Evolutionary conservation across 2,113 vertebrate genomes (phyloP).

Genomic region (Embiotoca jacksoni): DNA sequence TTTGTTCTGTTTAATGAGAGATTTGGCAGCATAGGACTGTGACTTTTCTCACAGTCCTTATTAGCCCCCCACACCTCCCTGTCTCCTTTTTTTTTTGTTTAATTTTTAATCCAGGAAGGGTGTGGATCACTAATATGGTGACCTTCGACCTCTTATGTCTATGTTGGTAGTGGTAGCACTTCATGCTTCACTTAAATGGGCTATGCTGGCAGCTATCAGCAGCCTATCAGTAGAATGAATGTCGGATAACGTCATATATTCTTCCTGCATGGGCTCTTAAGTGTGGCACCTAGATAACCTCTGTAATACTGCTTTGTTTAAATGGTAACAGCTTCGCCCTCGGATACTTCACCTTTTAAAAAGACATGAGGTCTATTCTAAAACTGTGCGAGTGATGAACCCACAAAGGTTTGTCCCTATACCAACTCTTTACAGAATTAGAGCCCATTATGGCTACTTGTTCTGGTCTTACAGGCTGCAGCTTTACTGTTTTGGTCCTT

Average conservation of each 20-base stretch:
- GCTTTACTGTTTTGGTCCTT: constrained; percentile 23
- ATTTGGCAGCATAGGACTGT: constrained; percentile 4
- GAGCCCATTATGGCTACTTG: constrained; percentile 41
- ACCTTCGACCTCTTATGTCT: constrained; percentile 34
- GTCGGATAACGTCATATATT: constrained; percentile 58
- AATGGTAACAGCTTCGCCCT: constrained; percentile 35
- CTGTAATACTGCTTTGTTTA: constrained; percentile 22
- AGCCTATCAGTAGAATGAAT: constrained; percentile 56
- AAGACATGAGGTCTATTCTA: not conserved
- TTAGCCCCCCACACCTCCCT: not conserved
- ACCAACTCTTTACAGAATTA: constrained; percentile 39
- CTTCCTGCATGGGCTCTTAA: constrained; percentile 52
- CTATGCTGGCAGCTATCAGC: constrained; percentile 39
- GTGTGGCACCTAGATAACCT: constrained; percentile 53
- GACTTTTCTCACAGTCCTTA: constrained; percentile 21
- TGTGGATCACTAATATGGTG: constrained; percentile 15
- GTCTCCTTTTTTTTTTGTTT: not conserved
- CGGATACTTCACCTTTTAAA: constrained; percentile 6
- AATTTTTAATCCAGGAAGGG: constrained; percentile 43
- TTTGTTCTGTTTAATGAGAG: constrained; percentile 17
- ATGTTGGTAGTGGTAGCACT: constrained; percentile 9
- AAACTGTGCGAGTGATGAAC: constrained; percentile 10
- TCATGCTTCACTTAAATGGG: constrained; percentile 19
- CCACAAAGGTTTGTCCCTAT: not conserved
- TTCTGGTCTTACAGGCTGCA: constrained; percentile 39